Conservation (phyloP, 2,113 vertebrate species). For the Prunella himalayana region DNA sequence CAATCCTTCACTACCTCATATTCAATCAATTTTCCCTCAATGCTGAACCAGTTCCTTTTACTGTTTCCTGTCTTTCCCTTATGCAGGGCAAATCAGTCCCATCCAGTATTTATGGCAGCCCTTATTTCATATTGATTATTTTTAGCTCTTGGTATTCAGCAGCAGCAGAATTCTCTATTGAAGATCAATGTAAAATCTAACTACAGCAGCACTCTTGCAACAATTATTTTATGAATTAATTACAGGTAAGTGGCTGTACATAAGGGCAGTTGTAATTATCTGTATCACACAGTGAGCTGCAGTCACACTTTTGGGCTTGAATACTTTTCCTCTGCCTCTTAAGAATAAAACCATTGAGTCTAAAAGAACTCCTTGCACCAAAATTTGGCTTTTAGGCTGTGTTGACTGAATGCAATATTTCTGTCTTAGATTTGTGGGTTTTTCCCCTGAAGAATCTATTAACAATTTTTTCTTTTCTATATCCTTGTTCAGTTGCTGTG, state of each 20-base stretch:
- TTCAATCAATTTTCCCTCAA: neutral
- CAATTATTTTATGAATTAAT: slow-evolving; percentile 56
- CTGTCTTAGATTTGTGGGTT: neutral
- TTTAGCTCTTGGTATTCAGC: slow-evolving; percentile 20
- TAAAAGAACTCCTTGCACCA: neutral
- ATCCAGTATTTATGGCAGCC: slow-evolving; percentile 24
- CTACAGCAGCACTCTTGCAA: neutral
- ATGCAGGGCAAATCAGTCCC: neutral
- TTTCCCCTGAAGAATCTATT: neutral
- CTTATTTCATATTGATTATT: slow-evolving; percentile 41
- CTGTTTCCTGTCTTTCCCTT: neutral
- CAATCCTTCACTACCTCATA: neutral
- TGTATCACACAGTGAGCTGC: neutral
- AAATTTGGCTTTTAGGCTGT: neutral
- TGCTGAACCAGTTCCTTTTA: neutral
- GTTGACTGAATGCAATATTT: neutral
- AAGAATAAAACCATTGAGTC: neutral
- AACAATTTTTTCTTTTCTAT: neutral
- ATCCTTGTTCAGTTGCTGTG: neutral
- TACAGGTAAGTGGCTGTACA: slow-evolving; percentile 10
- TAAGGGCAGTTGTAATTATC: neutral
- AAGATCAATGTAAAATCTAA: slow-evolving; percentile 16
- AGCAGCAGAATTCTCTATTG: neutral
- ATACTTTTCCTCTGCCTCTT: neutral
- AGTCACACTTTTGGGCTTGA: neutral